Conservation (phyloP, 2,797 vertebrate genomes). For the Galagoides demidoff region DNA sequence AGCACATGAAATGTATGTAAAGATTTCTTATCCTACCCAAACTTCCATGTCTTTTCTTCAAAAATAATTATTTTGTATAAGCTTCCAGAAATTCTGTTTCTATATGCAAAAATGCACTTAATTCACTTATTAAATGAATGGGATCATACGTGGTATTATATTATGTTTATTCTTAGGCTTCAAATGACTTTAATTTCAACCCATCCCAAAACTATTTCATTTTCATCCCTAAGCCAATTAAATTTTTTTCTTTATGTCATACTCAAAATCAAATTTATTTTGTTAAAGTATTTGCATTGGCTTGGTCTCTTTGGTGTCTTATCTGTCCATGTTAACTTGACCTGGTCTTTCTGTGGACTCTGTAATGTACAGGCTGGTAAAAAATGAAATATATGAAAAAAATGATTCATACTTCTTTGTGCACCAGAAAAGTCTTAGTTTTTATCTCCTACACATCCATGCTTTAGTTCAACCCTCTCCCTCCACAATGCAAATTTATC, state of each 20-base stretch:
- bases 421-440: not conserved
- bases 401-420: not conserved
- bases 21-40: not conserved
- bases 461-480: not conserved
- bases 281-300: not conserved
- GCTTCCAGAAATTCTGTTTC: not conserved
- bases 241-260: not conserved
- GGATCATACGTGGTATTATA: not conserved
- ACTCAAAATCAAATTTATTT: constrained; percentile 19
- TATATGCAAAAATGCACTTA: not conserved
- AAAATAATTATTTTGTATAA: not conserved
- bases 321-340: not conserved
- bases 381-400: not conserved
- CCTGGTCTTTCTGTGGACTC: not conserved
- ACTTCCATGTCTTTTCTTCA: not conserved
- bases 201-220: not conserved
- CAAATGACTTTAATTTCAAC: not conserved
- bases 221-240: not conserved
- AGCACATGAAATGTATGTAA: not conserved
- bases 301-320: not conserved
- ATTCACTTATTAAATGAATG: not conserved
- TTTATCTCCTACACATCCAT: not conserved
- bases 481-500: not conserved
- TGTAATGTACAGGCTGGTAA: not conserved
- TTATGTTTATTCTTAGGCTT: not conserved